Base-by-base conservation (phyloP, 2,888 invertebrate species). In the Diplolepis rosae region DNA sequence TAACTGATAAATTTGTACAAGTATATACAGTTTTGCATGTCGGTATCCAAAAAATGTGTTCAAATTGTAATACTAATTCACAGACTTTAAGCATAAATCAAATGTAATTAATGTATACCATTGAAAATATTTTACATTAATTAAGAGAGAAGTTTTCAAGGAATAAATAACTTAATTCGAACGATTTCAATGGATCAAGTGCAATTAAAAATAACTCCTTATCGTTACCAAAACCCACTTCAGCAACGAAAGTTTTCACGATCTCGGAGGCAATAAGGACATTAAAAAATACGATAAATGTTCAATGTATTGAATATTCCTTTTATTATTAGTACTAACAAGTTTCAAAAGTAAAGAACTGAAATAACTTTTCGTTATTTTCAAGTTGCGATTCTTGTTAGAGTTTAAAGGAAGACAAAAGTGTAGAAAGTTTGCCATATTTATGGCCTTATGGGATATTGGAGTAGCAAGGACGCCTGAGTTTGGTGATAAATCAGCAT, bases 401-500 rank as follows among this genome's bases (percentile, higher is more conserved):
- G 1, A n/a, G 27, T 51, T 5, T n/a, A 2, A 30, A 30, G n/a
- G 15, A n/a, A 30, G 30, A 52, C 28, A 52, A 52, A 30, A 30
- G 52, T 30, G 15, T 13, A 13, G n/a, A 13, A 28, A 28, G 6
- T 28, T 30, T 52, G 52, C n/a, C n/a, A 30, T 52, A 52, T 52
- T 52, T 52, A 52, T 52, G 52, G 30, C 52, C 52, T 52, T 52
- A 30, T 52, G 28, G 30, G 52, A 52, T 30, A 15, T 11, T 15
- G 28, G 52, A 52, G 30, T 28, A 28, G 9, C 52, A 30, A 28
- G 27, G 15, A 52, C 27, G 52, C 28, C 27, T 13, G 52, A 52
- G 51, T 52, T 52, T 30, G 28, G 15, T 52, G 52, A 52, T 52
- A 52, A 52, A 52, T 52, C 52, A 52, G 52, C 30, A 52, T 52